These are phyloP conservation scores for Rhopilema esculentum DNA, from an alignment of 30 jellyfish, hydroid and myxozoan genomes.

Conservation along the genomic window DNA sequence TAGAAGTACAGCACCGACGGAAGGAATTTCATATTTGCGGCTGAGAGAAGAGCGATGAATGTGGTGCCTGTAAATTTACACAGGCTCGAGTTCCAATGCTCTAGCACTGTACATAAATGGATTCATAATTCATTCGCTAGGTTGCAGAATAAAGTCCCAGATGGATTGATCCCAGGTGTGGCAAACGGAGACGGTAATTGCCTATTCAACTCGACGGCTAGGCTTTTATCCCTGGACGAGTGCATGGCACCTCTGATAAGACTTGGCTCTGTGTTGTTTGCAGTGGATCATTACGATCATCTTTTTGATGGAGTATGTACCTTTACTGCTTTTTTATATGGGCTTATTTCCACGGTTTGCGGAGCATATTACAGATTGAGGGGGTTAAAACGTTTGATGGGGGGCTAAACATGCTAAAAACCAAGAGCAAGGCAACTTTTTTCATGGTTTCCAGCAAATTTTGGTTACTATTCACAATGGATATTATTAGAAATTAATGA, in stretches of 20 bases:
- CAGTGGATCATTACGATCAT: not conserved
- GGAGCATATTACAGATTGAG: not conserved
- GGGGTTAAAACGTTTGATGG: no score
- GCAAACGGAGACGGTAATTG: not conserved
- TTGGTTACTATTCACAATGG: no score
- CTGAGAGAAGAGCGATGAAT: not conserved
- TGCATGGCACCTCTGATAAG: not conserved
- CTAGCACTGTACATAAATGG: not conserved
- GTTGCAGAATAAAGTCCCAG: not conserved
- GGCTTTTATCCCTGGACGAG: not conserved
- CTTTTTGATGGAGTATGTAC: not conserved
- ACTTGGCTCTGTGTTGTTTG: not conserved
- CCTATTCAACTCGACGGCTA: not conserved
- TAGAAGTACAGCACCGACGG: not conserved
- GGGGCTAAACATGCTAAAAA: no score
- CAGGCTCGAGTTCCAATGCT: not conserved
- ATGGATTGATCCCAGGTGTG: not conserved
- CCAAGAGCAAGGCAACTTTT: no score
- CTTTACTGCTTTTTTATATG: not conserved
- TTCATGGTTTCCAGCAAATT: no score
- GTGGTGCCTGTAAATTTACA: not conserved
- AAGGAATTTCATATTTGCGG: no score
- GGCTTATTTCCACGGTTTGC: not conserved
- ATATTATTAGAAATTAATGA: no score
- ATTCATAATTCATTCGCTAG: not conserved